These are phyloP conservation scores for Heterochromis multidens DNA, from an alignment of 2,113 vertebrate genomes.

Conservation along the genomic window DNA sequence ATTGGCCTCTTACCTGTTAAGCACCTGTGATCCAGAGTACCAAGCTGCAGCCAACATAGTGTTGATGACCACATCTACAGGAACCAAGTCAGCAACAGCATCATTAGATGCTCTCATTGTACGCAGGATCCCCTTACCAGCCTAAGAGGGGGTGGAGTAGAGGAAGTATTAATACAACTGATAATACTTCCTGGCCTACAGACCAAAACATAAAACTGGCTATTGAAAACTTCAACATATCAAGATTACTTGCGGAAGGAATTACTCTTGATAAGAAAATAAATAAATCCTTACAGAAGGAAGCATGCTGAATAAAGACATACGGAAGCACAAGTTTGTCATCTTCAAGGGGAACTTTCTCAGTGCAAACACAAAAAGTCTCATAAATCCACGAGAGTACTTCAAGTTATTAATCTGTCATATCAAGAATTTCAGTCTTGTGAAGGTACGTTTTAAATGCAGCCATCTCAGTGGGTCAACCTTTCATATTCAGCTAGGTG, in stretches of 20 bases:
- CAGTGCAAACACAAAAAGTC: too few relatives aligned
- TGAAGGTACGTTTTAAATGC: not conserved
- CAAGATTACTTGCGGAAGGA: not conserved
- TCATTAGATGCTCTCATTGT: constrained; percentile 95
- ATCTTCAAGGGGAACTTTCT: not conserved
- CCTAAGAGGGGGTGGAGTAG: constrained; percentile 71
- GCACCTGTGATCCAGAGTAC: constrained; percentile 92
- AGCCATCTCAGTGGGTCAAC: not conserved
- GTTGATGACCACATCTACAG: constrained; percentile 96
- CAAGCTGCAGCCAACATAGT: constrained; percentile 90
- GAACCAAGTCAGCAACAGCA: constrained; percentile 94
- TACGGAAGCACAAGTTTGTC: too few relatives aligned
- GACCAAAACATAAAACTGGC: not conserved
- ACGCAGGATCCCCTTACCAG: constrained; percentile 97
- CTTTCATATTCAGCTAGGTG: not conserved
- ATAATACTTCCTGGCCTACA: not conserved
- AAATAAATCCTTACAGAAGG: too few relatives aligned
- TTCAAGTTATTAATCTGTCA: not conserved
- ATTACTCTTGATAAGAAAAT: too few relatives aligned
- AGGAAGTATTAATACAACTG: fast-evolving
- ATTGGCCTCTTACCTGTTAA: constrained; percentile 70
- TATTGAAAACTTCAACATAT: not conserved
- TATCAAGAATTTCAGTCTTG: not conserved
- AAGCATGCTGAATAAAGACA: too few relatives aligned
- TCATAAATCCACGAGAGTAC: not conserved